Conservation (phyloP, 92 coral and sea anemone genomes). For the Plumapathes pennacea region DNA sequence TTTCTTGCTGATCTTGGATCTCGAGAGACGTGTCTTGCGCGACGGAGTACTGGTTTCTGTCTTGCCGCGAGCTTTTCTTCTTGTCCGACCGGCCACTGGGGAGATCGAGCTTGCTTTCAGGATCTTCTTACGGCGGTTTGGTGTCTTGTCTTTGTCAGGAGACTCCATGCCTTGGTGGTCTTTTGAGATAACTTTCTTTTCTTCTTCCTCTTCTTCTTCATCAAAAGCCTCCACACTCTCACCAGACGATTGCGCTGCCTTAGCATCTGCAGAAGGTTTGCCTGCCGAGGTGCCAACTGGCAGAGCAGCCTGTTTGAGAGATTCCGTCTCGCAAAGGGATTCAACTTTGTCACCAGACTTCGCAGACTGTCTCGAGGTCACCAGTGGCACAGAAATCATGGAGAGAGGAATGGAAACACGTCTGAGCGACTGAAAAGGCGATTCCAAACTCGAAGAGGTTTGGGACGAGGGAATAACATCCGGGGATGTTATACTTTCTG, state of each 20-base stretch:
- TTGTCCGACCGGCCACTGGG: conserved; percentile 84
- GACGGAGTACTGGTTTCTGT: conserved; percentile 2
- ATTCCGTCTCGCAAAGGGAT: too few relatives aligned
- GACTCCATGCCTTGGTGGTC: too few relatives aligned
- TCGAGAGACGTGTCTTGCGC: conserved; percentile 3
- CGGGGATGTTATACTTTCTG: conserved; percentile 70
- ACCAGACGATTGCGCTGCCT: too few relatives aligned
- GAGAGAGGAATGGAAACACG: conserved; percentile 47
- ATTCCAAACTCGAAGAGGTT: conserved; percentile 43
- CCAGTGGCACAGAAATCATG: too few relatives aligned
- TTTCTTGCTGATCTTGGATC: conserved; percentile 1
- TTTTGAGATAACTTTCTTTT: too few relatives aligned
- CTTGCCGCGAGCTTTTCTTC: conserved; percentile 45
- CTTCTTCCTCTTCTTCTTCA: too few relatives aligned
- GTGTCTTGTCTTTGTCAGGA: conserved; percentile 3
- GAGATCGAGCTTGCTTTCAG: conserved; percentile 29
- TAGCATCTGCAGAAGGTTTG: too few relatives aligned
- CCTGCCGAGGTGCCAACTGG: too few relatives aligned
- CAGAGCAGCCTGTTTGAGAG: too few relatives aligned
- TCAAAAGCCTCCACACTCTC: too few relatives aligned
- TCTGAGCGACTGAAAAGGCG: conserved; percentile 67
- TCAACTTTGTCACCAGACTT: too few relatives aligned
- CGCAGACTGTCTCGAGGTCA: too few relatives aligned
- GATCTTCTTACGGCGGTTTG: not conserved
- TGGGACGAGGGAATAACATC: conserved; percentile 95